Conservation (phyloP, 1,140 invertebrate genomes). For the Halictus rubicundus region DNA sequence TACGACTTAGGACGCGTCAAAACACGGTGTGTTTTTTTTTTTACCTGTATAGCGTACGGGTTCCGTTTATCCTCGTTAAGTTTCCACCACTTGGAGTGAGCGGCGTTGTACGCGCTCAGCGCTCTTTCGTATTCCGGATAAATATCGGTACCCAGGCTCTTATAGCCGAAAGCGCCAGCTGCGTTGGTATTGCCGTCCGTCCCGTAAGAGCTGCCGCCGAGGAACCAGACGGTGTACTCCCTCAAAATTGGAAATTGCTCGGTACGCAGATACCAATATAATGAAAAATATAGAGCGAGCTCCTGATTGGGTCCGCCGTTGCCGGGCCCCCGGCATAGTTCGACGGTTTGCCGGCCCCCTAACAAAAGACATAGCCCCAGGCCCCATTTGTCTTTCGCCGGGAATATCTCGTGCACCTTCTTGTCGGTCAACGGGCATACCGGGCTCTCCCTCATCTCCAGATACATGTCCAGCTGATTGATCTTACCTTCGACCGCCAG, state of each 20-base stretch:
- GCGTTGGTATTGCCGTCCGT: conserved; percentile 63
- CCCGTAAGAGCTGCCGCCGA: conserved; percentile 61
- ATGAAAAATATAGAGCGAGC: conserved; percentile 81
- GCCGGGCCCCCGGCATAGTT: conserved; percentile 75
- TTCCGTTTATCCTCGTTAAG: conserved; percentile 41
- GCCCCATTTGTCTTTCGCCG: conserved; percentile 66
- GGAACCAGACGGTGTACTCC: conserved; percentile 70
- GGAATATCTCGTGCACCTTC: conserved; percentile 65
- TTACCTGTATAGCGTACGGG: conserved; percentile 49
- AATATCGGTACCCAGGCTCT: conserved; percentile 59
- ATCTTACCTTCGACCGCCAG: conserved; percentile 65
- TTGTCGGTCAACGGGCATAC: conserved; percentile 58
- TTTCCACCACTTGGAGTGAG: conserved; percentile 37
- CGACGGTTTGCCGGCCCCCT: conserved; percentile 84
- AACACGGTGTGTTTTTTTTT: too few species aligned
- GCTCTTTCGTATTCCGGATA: conserved; percentile 61
- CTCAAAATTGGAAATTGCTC: conserved; percentile 65
- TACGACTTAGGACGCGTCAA: too few species aligned
- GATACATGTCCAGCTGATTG: conserved; percentile 62
- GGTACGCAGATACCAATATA: conserved; percentile 72
- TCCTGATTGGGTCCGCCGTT: conserved; percentile 86
- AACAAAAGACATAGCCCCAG: conserved; percentile 67
- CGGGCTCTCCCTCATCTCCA: conserved; percentile 58
- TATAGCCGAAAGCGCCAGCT: conserved; percentile 67
- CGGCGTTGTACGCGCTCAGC: conserved; percentile 5